A percentile compares a stretch with the other conserved stretches of the same genome.
Evolutionary conservation across 1,140 invertebrate genomes (phyloP).

Genomic region (Panonychus citri): DNA sequence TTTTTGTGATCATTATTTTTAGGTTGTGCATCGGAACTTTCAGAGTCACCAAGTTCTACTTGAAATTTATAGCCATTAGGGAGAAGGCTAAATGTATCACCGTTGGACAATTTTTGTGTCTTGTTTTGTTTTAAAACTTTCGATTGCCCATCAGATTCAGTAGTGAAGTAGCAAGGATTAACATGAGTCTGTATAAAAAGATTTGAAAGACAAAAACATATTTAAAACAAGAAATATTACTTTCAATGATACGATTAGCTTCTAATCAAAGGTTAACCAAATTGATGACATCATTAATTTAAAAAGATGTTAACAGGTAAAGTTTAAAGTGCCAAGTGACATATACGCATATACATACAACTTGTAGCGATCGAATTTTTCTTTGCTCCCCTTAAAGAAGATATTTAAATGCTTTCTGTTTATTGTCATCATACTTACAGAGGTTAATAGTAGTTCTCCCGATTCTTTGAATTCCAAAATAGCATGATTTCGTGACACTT

Average conservation of each 20-base stretch:
- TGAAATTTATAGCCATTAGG: conserved; percentile 15
- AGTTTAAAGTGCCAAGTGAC: too few relatives aligned
- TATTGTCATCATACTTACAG: conserved; percentile 15
- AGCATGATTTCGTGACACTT: conserved; percentile 18
- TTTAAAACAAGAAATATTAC: conserved; percentile 1
- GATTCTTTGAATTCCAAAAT: conserved; percentile 14
- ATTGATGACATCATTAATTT: too few relatives aligned
- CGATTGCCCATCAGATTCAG: conserved; percentile 9
- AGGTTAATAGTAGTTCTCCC: conserved; percentile 15
- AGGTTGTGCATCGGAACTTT: neutral
- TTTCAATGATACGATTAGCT: too few relatives aligned
- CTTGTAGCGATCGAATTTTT: too few relatives aligned
- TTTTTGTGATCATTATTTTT: neutral
- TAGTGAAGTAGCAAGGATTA: conserved; percentile 17
- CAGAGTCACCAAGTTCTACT: conserved; percentile 6
- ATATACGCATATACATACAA: too few relatives aligned
- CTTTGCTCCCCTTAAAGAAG: too few relatives aligned
- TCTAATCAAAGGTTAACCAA: too few relatives aligned
- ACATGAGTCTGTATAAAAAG: conserved; percentile 12
- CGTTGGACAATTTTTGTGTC: conserved; percentile 13
- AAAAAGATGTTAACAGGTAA: neutral
- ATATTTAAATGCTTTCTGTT: too few relatives aligned
- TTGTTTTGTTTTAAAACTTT: conserved; percentile 16
- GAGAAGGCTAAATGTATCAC: conserved; percentile 16
- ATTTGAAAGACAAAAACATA: neutral